phyloP scores from a whole-genome alignment of 2,797 vertebrate genomes.

The Sphenodon punctatus region DNA sequence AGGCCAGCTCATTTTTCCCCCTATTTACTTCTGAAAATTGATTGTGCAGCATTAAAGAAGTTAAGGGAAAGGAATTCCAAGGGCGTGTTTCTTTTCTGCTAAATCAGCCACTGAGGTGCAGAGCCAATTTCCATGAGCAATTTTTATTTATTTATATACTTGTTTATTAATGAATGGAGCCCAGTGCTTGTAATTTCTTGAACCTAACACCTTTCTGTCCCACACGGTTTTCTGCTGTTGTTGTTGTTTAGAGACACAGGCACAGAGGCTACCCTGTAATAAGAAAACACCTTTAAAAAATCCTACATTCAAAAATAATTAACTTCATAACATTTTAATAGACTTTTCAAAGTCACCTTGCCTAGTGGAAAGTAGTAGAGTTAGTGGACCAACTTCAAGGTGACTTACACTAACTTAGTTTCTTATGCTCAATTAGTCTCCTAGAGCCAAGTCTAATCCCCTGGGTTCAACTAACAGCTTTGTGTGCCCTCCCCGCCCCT shows the following conservation, averaged over 20 bases:
- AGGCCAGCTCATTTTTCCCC: neutral
- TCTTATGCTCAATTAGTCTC: too few species aligned
- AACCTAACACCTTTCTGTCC: neutral
- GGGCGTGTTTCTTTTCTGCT: slow-evolving; percentile 8
- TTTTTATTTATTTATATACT: neutral
- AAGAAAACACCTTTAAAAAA: neutral
- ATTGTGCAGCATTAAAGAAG: slow-evolving; percentile 36
- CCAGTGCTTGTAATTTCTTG: neutral
- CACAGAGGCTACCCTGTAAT: neutral
- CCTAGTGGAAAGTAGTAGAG: neutral
- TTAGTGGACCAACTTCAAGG: neutral
- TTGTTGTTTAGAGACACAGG: neutral
- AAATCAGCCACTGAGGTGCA: slow-evolving; percentile 1
- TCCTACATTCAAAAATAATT: neutral
- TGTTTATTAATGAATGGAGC: neutral
- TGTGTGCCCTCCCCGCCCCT: too few species aligned
- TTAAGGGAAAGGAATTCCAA: slow-evolving; percentile 50
- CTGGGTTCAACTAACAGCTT: neutral
- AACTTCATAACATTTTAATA: neutral
- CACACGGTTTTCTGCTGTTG: neutral
- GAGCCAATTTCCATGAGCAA: neutral
- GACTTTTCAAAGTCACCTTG: neutral
- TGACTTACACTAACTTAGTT: too few species aligned
- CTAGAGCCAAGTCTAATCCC: neutral
- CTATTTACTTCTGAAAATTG: slow-evolving; percentile 49